A percentile compares a stretch with the other conserved stretches of the same genome.
Conservation (phyloP, 2,113 vertebrate genomes). For the Psophia crepitans region DNA sequence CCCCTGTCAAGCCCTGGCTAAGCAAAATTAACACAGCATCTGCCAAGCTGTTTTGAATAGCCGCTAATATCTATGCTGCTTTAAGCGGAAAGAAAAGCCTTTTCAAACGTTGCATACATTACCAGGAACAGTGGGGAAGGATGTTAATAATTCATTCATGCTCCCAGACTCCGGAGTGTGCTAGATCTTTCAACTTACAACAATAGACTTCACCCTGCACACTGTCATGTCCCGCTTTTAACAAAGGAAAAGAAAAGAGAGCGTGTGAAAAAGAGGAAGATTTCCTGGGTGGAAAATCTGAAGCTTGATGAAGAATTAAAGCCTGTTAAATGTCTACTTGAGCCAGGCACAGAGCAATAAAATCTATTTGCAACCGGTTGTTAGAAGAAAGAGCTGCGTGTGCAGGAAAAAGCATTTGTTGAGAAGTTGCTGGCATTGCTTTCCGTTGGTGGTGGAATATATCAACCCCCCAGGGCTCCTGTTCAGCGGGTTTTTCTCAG, state of each 20-base stretch:
- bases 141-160: conserved; percentile 66
- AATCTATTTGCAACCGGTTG: not conserved
- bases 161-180: conserved; percentile 36
- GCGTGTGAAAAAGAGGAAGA: conserved; percentile 4
- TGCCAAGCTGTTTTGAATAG: conserved; percentile 19
- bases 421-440: conserved; percentile 9
- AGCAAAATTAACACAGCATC: conserved; percentile 7
- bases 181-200: conserved; percentile 60
- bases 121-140: conserved; percentile 40
- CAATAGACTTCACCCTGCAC: conserved; percentile 52
- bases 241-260: conserved; percentile 17
- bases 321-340: conserved; percentile 14
- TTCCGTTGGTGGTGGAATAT: not conserved
- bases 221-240: conserved; percentile 38
- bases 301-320: conserved; percentile 60
- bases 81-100: conserved; percentile 34
- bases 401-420: not conserved
- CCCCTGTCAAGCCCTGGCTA: not conserved
- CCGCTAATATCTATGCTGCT: not conserved
- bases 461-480: not conserved
- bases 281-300: conserved; percentile 39
- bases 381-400: not conserved
- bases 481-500: not conserved
- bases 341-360: conserved; percentile 30
- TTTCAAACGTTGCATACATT: conserved; percentile 56